Evolutionary conservation across 2,888 invertebrate genomes (phyloP), one percentile per base, ranked within the genome.

Genomic region (Mamestra brassicae): DNA sequence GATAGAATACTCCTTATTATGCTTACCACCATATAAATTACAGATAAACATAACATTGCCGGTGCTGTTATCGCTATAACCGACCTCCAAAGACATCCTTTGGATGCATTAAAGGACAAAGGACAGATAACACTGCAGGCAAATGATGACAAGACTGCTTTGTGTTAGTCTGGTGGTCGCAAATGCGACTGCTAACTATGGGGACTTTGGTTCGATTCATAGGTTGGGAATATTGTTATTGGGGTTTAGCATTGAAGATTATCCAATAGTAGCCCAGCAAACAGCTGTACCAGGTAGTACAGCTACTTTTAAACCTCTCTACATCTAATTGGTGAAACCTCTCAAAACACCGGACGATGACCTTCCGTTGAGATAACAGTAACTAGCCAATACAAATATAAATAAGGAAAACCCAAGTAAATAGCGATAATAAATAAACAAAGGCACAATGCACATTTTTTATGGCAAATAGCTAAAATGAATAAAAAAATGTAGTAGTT

Each of bases 391-490:
- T 38, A 52, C 38, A 60, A 15, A 52, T 1, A n/a, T 34, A 34
- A 58, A 50, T 72, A 60, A 73, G 34, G n/a, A 61, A 60, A 61
- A 54, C 17, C 4, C 34, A 70, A 66, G 34, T 34, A 26, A 17
- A 17, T 2, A 64, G 26, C 47, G 1, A 36, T 47, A 38, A 50
- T 61, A 60, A 60, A 45, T 45, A 61, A 73, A 54, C n/a, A 60
- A 61, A 47, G 17, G 26, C 47, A 71, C 11, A 68, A 11, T 7
- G 47, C 15, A 45, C 2, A 34, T 36, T 63, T 47, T 61, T 47
- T 26, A 1, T 47, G 7, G 5, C 15, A 13, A 57, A 57, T 34
- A 42, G 7, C 2, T 17, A 5, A 34, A 34, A 11, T 11, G 3
- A 54, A 26, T 42, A 42, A 10, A 13, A 47, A 47, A 47, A 13